Percentiles rank a stretch among this genome's conserved stretches.
Evolutionary conservation across 92 coral and sea anemone species (phyloP).

Genomic region (Zoanthus gigantus): DNA sequence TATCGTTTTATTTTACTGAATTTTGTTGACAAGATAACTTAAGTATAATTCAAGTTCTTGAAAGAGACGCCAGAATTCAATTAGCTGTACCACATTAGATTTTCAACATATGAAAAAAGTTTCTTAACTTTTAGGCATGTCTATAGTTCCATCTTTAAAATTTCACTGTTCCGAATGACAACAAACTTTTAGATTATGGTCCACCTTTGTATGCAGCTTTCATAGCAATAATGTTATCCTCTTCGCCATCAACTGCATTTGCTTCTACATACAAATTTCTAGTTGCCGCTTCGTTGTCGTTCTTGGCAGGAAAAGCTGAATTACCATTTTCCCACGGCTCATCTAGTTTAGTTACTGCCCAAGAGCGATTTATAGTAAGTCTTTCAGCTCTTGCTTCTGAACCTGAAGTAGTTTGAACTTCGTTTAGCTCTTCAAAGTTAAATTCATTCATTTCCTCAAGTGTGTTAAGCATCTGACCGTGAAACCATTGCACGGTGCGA

Average conservation of each 20-base stretch:
- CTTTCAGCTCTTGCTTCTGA: constrained; percentile 1
- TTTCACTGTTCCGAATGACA: background rate
- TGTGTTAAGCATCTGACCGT: background rate
- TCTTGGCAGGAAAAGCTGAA: background rate
- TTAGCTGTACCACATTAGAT: too few relatives aligned
- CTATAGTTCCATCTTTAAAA: background rate
- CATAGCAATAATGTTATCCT: background rate
- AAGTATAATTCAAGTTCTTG: too few relatives aligned
- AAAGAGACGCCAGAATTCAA: too few relatives aligned
- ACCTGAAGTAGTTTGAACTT: background rate
- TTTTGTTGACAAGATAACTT: too few relatives aligned
- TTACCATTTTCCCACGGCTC: background rate
- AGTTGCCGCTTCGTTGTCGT: background rate
- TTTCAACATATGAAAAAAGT: too few relatives aligned
- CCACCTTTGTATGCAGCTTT: background rate
- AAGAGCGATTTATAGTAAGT: background rate
- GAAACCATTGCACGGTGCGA: constrained; percentile 23
- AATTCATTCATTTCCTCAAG: background rate
- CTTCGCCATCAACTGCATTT: background rate
- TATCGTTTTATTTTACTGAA: too few relatives aligned
- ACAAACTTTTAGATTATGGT: background rate
- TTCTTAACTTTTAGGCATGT: too few relatives aligned
- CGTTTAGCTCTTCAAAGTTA: constrained; percentile 22
- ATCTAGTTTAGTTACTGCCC: background rate
- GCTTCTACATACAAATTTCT: background rate